Base-by-base conservation (phyloP, 2,797 vertebrate species). In the Accipiter fasciatus region DNA sequence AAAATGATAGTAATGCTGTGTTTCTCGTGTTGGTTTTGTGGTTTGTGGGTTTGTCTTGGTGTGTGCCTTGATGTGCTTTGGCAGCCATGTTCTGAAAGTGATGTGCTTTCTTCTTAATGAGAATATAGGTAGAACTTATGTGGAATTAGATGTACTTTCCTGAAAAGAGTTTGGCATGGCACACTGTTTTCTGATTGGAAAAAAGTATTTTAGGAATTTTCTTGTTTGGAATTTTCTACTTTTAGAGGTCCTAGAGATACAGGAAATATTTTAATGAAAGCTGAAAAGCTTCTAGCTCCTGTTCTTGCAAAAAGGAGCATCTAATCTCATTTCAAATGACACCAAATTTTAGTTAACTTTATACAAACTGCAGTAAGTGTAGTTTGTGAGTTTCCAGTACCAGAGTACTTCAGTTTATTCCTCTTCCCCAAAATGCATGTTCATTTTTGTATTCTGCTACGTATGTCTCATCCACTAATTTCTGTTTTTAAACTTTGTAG, bases 401-500 rank as follows among this genome's bases (percentile, higher is more conserved):
- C 22, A 40, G 19, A 62, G 17, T 57, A 31, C 83, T 57, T 47
- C 24, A 37, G 40, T 71, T 39, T 33, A 21, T 76, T 77, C 35
- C 37, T 57, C n/a, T 49, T 87, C 35, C n/a, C 33, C 40, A 31
- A 79, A 82, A 64, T 22, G 50, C 3, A 1, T 15, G 49, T 46
- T 76, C 31, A 10, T 26, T 84, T 78, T 73, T 80, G 15, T 64
- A 2, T n/a, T 39, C 50, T 84, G 19, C 50, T 44, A 13, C 22
- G 52, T 42, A 44, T 37, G 37, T 67, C 55, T 89, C 5, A 5
- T 31, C 76, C 57, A 62, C 28, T 92, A 57, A 95, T 76, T 77
- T 20, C 28, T n/a, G 4, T 83, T 96, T 92, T 65, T 92, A 77
- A 95, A 95, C 81, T 87, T 44, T 92, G 10, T 90, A 99, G 99